These are phyloP conservation scores for Threskiornis aethiopicus DNA, from an alignment of 2,797 vertebrate genomes.

Conservation along the genomic window DNA sequence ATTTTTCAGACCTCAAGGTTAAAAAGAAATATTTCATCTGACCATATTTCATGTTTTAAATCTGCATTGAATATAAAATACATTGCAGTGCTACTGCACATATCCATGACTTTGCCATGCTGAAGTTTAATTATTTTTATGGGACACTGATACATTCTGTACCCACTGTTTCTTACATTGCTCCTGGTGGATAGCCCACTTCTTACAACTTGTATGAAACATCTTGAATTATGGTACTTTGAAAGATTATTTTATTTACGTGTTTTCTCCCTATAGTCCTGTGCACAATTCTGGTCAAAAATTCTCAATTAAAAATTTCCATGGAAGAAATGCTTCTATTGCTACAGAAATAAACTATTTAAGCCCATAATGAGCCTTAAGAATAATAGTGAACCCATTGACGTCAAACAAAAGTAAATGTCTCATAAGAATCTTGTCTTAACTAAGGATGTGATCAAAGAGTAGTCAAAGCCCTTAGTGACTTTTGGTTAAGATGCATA, in stretches of 20 bases:
- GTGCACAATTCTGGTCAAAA: not conserved
- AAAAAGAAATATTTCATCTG: slow-evolving; percentile 24
- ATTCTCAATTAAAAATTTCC: not conserved
- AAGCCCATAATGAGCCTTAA: not conserved
- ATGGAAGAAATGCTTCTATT: not conserved
- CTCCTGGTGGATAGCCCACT: not conserved
- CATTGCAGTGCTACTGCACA: not conserved
- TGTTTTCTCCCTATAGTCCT: not conserved
- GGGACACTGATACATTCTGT: not conserved
- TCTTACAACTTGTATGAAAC: not conserved
- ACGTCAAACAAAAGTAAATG: not conserved
- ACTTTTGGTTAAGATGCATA: not conserved
- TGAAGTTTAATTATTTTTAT: not conserved
- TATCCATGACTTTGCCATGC: not conserved
- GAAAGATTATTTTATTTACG: not conserved
- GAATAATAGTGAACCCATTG: not conserved
- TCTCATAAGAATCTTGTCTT: not conserved
- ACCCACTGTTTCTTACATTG: not conserved
- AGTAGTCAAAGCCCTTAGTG: not conserved
- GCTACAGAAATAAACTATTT: not conserved
- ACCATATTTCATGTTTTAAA: not conserved
- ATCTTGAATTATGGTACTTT: not conserved
- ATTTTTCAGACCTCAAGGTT: slow-evolving; percentile 18
- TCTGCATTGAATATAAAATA: not conserved
- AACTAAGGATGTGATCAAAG: not conserved